Base-by-base conservation (phyloP, 2,113 vertebrate genomes). In the Melanostigma gelatinosum region DNA sequence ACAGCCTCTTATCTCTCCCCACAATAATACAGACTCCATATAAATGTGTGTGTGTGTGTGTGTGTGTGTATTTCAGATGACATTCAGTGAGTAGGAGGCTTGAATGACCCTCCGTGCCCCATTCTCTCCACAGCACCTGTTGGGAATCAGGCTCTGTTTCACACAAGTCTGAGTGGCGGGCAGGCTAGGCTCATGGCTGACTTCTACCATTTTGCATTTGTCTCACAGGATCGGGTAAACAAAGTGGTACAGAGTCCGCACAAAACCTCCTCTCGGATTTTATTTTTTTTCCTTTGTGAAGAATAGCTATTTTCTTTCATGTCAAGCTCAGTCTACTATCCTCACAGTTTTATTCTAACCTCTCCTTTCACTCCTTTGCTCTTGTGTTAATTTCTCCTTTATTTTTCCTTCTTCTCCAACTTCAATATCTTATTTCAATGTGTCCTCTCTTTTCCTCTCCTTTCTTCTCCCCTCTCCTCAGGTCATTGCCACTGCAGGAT, bases 41-140 rank as follows among this genome's bases (percentile, higher is more conserved):
- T 86, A 82, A 87, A 63, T 77, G 71, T 77, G 73, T 68, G 70
- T 68, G 77, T 65, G 61, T 63, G 18, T 46, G n/a, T 62, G 55
- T 76, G 42, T 70, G 36, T 60, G 79, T 71, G 79, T 4, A 68
- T 85, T 87, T 87, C 75, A 85, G 91, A 90, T 91, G 90, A 85
- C 88, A 88, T 82, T 83, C 85, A 84, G 82, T 83, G 89, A 79
- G 92, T 94, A 83, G 93, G 93, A 93, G 92, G 85, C 54, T 84
- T 20, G 63, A 83, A 55, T 86, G 90, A 93, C 90, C 92, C 93
- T 80, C 66, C 1, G 27, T 34, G 87, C 79, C 72, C 80, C 34
- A 70, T 87, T 93, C 89, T 89, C 76, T 82, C 72, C 38, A 4
- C 77, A 86, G 86, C 91, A 93, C 93, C 92, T 93, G 90, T 88